Conservation (phyloP, 2,797 vertebrate species). For the Leptoclinus maculatus region DNA sequence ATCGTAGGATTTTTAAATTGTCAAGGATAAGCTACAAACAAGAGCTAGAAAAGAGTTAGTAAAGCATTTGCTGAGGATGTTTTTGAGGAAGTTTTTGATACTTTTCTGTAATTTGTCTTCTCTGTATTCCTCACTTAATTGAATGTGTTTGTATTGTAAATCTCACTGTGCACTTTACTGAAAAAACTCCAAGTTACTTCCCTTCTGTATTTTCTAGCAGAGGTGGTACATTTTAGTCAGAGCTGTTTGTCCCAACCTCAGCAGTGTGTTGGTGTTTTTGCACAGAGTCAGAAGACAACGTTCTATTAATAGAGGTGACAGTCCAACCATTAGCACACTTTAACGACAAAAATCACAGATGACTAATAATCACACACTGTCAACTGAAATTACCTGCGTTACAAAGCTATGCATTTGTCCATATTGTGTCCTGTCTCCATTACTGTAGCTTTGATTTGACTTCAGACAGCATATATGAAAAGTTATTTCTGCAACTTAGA, state of each 20-base stretch:
- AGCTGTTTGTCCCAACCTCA: slow-evolving; percentile 55
- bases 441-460: slow-evolving; percentile 3
- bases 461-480: slow-evolving; percentile 17
- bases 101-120: background rate
- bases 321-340: slow-evolving; percentile 22
- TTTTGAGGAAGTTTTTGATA: slow-evolving; percentile 5
- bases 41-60: background rate
- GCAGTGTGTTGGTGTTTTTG: slow-evolving; percentile 23
- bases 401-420: background rate
- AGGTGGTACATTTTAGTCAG: slow-evolving; percentile 67
- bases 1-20: background rate
- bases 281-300: slow-evolving; percentile 40
- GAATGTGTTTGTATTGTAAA: background rate
- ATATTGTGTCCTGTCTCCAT: background rate
- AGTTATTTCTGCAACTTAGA: slow-evolving; percentile 20
- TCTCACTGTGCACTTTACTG: background rate
- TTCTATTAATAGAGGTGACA: slow-evolving; percentile 50
- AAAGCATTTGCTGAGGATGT: background rate
- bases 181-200: background rate
- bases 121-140: background rate
- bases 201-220: slow-evolving; percentile 42
- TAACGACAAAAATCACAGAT: slow-evolving; percentile 2
- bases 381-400: background rate
- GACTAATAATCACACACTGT: slow-evolving; percentile 8
- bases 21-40: background rate